Percentiles rank a stretch among this genome's conserved stretches.
Conservation (phyloP, 2,797 vertebrate species). For the Hephaestus fuliginosus region DNA sequence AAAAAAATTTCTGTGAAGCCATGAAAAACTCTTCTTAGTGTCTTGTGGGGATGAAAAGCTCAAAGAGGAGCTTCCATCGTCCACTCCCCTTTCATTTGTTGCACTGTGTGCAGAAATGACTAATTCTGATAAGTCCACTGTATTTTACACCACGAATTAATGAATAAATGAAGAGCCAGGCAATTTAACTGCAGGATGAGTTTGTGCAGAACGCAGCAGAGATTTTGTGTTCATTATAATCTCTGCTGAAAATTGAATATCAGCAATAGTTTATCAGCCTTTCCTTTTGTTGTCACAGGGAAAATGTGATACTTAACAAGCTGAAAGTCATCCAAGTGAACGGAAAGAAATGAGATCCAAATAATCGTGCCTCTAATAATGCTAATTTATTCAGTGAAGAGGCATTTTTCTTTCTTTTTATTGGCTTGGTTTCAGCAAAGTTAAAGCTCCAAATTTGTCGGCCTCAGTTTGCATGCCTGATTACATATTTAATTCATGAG, state of each 20-base stretch:
- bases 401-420: conserved; percentile 45
- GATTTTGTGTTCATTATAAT: conserved; percentile 37
- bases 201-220: neutral
- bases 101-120: too few species aligned
- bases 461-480: conserved; percentile 73
- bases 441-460: conserved; percentile 66
- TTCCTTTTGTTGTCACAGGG: conserved; percentile 37
- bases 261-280: conserved; percentile 18
- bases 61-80: too few species aligned
- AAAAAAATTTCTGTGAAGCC: neutral
- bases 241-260: conserved; percentile 31
- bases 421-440: conserved; percentile 57
- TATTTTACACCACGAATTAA: neutral
- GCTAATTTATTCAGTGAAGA: conserved; percentile 63
- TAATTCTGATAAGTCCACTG: too few species aligned
- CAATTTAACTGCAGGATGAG: neutral
- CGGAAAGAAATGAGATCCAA: conserved; percentile 28
- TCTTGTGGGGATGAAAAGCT: neutral
- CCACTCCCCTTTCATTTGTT: neutral
- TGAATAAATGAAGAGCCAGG: neutral
- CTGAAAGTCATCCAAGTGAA: conserved; percentile 44
- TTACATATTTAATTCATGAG: conserved; percentile 81
- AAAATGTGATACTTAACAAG: conserved; percentile 43
- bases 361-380: conserved; percentile 53
- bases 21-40: neutral